phyloP scores from a whole-genome alignment of 2,113 vertebrate genomes.

The Rhabdornis inornatus region DNA sequence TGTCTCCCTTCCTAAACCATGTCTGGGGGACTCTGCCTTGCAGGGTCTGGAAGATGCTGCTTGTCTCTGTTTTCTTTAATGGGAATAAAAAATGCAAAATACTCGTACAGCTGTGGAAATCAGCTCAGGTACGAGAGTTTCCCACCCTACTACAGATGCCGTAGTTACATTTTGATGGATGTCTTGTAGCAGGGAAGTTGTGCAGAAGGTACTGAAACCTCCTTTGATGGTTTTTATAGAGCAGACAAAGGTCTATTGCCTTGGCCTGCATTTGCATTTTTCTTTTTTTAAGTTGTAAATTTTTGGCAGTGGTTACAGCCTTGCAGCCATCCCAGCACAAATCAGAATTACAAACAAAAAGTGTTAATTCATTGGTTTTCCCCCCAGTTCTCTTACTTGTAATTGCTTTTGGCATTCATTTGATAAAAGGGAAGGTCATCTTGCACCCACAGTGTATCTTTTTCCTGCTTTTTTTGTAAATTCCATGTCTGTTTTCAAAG shows the following conservation, averaged over 20 bases:
- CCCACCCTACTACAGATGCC: not conserved
- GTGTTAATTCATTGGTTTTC: not conserved
- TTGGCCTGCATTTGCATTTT: not conserved
- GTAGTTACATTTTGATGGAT: not conserved
- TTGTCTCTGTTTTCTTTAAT: not conserved
- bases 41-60: not conserved
- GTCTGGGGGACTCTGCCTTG: not conserved
- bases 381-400: not conserved
- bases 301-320: not conserved
- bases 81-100: not conserved
- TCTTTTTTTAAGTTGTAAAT: not conserved
- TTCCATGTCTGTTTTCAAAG: not conserved
- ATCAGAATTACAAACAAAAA: not conserved
- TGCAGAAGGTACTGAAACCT: not conserved
- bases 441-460: not conserved
- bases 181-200: not conserved
- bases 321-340: fast-evolving
- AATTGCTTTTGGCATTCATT: not conserved
- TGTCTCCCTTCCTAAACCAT: not conserved
- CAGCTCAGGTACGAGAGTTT: not conserved
- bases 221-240: not conserved
- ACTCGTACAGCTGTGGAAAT: not conserved
- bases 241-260: not conserved
- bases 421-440: not conserved
- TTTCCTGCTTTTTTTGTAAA: not conserved